phyloP scores from a whole-genome alignment of 2,113 vertebrate species.

The Rhea pennata region DNA sequence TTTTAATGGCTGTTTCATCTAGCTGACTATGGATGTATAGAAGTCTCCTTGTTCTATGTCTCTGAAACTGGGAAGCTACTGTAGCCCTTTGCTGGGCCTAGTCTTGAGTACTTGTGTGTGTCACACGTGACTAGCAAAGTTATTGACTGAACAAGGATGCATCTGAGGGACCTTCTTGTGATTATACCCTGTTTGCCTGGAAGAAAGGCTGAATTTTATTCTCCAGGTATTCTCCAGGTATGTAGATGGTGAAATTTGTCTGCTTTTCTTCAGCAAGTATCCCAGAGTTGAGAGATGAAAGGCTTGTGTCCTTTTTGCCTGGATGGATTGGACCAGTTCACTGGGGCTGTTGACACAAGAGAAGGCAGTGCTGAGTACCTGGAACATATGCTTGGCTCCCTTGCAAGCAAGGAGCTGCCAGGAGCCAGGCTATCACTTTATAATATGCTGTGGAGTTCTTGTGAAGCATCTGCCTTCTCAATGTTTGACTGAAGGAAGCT shows the following conservation, averaged over 20 bases:
- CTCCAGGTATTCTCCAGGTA: not conserved
- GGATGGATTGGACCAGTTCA: not conserved
- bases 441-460: not conserved
- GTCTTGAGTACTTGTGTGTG: not conserved
- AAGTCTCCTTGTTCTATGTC: accelerated
- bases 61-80: not conserved
- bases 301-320: not conserved
- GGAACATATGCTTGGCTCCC: not conserved
- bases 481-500: not conserved
- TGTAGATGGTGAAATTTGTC: not conserved
- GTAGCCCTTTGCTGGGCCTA: not conserved
- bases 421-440: not conserved
- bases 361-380: not conserved
- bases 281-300: not conserved
- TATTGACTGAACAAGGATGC: not conserved
- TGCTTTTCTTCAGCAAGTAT: not conserved
- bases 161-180: not conserved
- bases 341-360: not conserved
- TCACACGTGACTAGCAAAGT: not conserved
- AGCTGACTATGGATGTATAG: not conserved
- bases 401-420: not conserved
- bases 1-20: not conserved
- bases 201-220: not conserved
- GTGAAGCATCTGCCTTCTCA: not conserved
- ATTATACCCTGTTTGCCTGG: not conserved